Percentiles rank a stretch among this genome's conserved stretches.
These are phyloP conservation scores for Drosophila obscura DNA, from an alignment of 1,140 invertebrate species.

Conservation along the genomic window DNA sequence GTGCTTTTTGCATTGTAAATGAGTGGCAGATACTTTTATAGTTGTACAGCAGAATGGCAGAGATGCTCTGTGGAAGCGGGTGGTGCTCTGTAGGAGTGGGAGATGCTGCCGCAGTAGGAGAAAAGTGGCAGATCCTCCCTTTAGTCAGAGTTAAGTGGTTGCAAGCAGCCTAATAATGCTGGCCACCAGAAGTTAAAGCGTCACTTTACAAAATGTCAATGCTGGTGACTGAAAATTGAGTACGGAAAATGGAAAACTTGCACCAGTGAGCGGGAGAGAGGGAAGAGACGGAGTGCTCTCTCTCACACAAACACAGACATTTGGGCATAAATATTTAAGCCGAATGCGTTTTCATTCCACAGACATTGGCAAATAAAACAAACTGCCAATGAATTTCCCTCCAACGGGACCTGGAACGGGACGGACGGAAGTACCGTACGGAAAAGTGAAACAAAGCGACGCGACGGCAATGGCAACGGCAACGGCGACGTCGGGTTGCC, in stretches of 20 bases:
- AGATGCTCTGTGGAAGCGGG: no score
- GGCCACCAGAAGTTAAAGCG: slow-evolving; percentile 17
- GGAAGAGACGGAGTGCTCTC: not conserved
- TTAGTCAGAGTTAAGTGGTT: not conserved
- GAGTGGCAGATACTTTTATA: not conserved
- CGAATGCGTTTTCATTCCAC: slow-evolving; percentile 82
- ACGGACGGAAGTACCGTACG: slow-evolving; percentile 6
- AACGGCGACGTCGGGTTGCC: slow-evolving; percentile 58
- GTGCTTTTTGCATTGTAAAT: slow-evolving; percentile 60
- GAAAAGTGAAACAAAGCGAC: slow-evolving; percentile 71
- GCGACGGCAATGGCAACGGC: slow-evolving; percentile 38
- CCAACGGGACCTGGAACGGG: slow-evolving; percentile 6
- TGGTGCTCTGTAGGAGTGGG: no score
- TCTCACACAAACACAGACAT: slow-evolving; percentile 75
- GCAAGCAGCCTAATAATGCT: slow-evolving; percentile 22
- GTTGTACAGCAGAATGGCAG: not conserved
- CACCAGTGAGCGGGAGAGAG: not conserved
- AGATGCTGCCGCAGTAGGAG: no score
- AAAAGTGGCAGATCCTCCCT: not conserved
- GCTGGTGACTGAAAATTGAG: slow-evolving; percentile 49
- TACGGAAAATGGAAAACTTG: slow-evolving; percentile 20
- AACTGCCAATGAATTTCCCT: slow-evolving; percentile 63
- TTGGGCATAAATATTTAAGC: slow-evolving; percentile 81
- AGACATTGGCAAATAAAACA: slow-evolving; percentile 77
- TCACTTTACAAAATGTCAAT: slow-evolving; percentile 52